Evolutionary conservation across 2,113 vertebrate genomes (phyloP).

Genomic region (Halichoerus grypus): DNA sequence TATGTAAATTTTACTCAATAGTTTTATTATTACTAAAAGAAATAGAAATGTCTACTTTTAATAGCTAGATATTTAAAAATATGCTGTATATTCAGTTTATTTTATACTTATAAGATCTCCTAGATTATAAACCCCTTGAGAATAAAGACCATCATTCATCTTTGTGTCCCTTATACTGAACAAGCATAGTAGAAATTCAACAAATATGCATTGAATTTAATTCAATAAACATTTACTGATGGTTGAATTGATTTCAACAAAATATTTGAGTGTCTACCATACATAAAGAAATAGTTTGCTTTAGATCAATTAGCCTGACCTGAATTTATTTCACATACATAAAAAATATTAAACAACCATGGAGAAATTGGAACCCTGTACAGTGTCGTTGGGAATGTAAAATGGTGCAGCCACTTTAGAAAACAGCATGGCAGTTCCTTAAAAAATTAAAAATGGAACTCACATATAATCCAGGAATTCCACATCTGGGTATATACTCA

Average conservation of each 20-base stretch:
- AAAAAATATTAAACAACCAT: background rate
- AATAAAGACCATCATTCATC: background rate
- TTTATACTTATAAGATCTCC: background rate
- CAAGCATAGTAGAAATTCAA: background rate
- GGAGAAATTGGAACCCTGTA: conserved; percentile 16
- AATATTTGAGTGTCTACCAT: background rate
- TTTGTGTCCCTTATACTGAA: background rate
- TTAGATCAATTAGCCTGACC: background rate
- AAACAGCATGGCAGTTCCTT: background rate
- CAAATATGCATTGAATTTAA: background rate
- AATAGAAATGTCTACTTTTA: background rate
- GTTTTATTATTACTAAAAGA: background rate
- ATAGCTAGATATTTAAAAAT: background rate
- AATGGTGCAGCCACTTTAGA: background rate
- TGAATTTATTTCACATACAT: conserved; percentile 20
- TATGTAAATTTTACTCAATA: background rate
- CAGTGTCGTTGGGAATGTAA: background rate
- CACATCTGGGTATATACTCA: background rate
- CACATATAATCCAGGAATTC: background rate
- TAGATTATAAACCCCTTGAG: conserved; percentile 15
- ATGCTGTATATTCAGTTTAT: background rate
- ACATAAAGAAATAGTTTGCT: conserved; percentile 16
- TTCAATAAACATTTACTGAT: conserved; percentile 25
- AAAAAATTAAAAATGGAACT: conserved; percentile 14
- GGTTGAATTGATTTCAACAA: background rate